phyloP scores from a whole-genome alignment of 2,797 vertebrate genomes.

The Myotis planiceps region DNA sequence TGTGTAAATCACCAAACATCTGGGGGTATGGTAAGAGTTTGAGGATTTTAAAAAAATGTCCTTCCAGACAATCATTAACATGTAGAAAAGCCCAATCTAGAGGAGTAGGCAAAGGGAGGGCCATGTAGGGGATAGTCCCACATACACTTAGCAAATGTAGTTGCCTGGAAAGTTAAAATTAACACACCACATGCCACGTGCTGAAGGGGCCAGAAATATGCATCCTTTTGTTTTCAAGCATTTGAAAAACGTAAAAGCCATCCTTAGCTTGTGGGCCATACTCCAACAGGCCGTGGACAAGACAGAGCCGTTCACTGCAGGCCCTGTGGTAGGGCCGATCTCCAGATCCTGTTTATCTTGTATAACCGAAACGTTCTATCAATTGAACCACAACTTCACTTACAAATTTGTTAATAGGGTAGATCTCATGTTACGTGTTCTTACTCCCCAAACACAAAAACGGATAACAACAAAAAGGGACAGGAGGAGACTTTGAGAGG shows the following conservation, averaged over 20 bases:
- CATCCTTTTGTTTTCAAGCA: background rate
- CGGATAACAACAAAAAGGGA: background rate
- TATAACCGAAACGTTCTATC: background rate
- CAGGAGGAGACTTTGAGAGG: background rate
- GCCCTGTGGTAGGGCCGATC: background rate
- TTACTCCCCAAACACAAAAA: background rate
- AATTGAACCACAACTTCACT: background rate
- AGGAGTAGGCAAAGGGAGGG: background rate
- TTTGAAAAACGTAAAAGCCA: background rate
- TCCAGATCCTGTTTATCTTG: background rate
- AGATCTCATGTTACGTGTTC: background rate
- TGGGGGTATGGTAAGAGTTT: background rate
- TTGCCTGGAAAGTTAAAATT: background rate
- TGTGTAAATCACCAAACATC: background rate
- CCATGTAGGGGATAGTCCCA: background rate
- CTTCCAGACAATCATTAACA: background rate
- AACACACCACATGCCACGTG: rapidly evolving
- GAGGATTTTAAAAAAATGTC: background rate
- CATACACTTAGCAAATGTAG: background rate
- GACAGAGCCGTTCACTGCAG: background rate
- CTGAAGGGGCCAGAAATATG: no score
- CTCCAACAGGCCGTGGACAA: background rate
- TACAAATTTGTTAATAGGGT: background rate
- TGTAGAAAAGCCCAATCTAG: background rate
- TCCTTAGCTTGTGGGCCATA: background rate